A percentile compares a stretch with the other conserved stretches of the same genome.
Evolutionary conservation across 2,113 vertebrate genomes (phyloP).

Genomic region (Okapia johnstoni): DNA sequence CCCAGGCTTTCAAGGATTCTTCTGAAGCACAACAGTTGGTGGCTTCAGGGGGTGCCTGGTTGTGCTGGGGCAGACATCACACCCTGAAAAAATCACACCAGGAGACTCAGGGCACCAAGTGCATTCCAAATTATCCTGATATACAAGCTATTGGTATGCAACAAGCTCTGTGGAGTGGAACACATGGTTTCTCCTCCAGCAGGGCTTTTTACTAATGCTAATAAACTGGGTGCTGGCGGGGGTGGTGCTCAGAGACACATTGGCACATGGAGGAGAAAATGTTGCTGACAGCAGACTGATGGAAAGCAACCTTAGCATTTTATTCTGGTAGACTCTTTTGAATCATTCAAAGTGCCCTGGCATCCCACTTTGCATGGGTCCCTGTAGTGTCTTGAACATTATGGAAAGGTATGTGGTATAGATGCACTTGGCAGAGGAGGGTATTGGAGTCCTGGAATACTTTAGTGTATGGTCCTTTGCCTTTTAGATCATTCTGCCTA

Average conservation of each 20-base stretch:
- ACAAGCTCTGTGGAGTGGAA: background rate
- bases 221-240: background rate
- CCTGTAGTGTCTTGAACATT: background rate
- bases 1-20: background rate
- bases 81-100: background rate
- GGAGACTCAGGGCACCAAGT: background rate
- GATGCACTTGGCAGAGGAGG: background rate
- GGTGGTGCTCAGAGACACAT: fast-evolving
- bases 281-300: background rate
- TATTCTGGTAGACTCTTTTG: background rate
- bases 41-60: background rate
- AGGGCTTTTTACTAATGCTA: background rate
- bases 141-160: background rate
- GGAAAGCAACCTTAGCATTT: background rate
- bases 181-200: background rate
- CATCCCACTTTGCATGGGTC: background rate
- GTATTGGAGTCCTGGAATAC: too few relatives aligned
- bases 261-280: background rate
- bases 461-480: background rate
- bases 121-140: background rate
- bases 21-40: background rate
- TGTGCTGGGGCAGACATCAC: background rate
- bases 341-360: background rate
- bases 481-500: background rate
- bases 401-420: fast-evolving